phyloP scores from a whole-genome alignment of 2,113 vertebrate genomes.

The Neodontobutis hainanensis region DNA sequence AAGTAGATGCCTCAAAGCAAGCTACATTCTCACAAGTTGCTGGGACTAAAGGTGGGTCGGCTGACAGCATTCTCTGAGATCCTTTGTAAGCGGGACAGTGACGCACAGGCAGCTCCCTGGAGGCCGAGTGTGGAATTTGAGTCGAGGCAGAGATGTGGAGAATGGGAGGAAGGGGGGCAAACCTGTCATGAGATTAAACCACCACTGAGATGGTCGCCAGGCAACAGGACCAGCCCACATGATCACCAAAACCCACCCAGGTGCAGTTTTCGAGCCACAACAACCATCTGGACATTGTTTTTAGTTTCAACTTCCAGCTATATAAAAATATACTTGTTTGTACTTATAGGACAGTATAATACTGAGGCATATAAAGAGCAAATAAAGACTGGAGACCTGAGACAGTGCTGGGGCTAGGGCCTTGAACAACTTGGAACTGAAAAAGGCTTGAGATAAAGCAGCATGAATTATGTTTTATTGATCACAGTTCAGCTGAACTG shows the following conservation, averaged over 20 bases:
- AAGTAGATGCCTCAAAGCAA: too few species aligned
- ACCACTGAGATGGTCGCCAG: slow-evolving; percentile 50
- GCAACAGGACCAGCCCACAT: slow-evolving; percentile 54
- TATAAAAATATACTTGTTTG: too few species aligned
- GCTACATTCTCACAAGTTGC: slow-evolving; percentile 16
- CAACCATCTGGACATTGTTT: neutral
- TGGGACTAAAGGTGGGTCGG: slow-evolving; percentile 23
- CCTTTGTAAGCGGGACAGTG: slow-evolving; percentile 56
- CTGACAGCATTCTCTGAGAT: slow-evolving; percentile 37
- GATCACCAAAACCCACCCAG: slow-evolving; percentile 40
- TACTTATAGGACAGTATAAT: too few species aligned
- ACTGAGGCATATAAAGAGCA: too few species aligned
- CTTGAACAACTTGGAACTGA: too few species aligned
- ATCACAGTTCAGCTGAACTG: too few species aligned
- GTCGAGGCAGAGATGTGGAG: slow-evolving; percentile 18
- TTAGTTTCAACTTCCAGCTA: neutral
- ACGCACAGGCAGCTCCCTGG: slow-evolving; percentile 47
- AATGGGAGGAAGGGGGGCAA: neutral
- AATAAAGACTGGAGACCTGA: too few species aligned
- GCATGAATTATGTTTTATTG: too few species aligned
- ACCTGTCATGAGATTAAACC: slow-evolving; percentile 56
- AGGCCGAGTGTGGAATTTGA: slow-evolving; percentile 62
- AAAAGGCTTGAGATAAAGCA: too few species aligned
- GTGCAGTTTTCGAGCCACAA: slow-evolving; percentile 14
- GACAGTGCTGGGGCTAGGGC: too few species aligned